phyloP scores from a whole-genome alignment of 2,113 vertebrate genomes.

The Otis tarda region DNA sequence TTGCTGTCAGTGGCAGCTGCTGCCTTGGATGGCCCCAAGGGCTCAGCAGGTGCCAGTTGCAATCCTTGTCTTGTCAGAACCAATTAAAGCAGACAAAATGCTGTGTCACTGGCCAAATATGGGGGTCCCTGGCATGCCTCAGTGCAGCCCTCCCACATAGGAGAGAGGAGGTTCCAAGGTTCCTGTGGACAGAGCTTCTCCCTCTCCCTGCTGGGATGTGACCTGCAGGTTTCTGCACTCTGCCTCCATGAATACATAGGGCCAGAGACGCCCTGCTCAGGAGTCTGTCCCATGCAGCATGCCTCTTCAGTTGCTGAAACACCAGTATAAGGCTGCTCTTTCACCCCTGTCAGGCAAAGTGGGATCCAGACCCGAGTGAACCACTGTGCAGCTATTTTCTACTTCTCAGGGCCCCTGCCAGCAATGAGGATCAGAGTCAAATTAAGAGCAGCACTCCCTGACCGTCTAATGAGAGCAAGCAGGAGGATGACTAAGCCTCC shows the following conservation, averaged over 20 bases:
- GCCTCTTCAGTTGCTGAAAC: not conserved
- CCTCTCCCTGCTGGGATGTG: not conserved
- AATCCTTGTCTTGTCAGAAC: not conserved
- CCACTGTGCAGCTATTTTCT: not conserved
- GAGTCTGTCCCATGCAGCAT: not conserved
- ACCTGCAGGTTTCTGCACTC: not conserved
- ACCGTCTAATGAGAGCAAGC: not conserved
- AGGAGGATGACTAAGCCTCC: not conserved
- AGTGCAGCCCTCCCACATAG: not conserved
- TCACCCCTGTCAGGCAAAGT: not conserved
- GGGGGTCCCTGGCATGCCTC: not conserved
- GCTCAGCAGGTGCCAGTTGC: conserved; percentile 7
- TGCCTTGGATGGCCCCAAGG: not conserved
- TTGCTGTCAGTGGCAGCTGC: conserved; percentile 7
- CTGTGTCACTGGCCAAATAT: conserved; percentile 59
- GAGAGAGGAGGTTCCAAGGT: not conserved
- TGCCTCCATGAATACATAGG: not conserved
- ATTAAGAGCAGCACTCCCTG: not conserved
- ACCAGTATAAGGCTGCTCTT: not conserved
- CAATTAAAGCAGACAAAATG: conserved; percentile 1
- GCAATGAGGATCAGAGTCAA: not conserved
- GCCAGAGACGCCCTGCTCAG: not conserved
- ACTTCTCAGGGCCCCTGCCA: not conserved
- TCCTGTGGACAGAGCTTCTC: not conserved
- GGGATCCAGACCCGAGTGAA: not conserved